Percentiles rank a stretch among this genome's conserved stretches.
phyloP scores from a whole-genome alignment of 2,113 vertebrate genomes.

The Grantiella picta region DNA sequence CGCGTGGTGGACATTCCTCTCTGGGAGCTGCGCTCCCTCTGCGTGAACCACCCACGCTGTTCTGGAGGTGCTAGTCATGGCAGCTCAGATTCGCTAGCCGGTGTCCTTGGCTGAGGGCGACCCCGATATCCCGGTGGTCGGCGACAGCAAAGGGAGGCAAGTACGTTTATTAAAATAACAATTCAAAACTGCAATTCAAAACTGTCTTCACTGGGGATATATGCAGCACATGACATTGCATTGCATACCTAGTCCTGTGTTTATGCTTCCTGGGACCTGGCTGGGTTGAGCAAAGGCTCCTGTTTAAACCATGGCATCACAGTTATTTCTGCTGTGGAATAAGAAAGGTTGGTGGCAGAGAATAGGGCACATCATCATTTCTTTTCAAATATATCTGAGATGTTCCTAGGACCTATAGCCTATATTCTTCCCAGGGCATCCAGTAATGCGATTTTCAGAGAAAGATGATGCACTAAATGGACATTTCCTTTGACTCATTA shows the following conservation, averaged over 20 bases:
- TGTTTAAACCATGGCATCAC: neutral
- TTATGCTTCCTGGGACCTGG: neutral
- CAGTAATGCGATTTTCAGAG: neutral
- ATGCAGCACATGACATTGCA: neutral
- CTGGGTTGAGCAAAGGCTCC: neutral
- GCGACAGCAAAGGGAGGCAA: neutral
- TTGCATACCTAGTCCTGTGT: neutral
- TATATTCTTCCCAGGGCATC: neutral
- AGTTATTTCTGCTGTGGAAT: neutral
- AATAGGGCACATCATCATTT: neutral
- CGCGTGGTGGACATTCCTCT: too few species aligned
- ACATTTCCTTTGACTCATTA: neutral
- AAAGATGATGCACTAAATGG: neutral
- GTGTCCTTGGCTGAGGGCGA: too few species aligned
- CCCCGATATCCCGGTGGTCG: too few species aligned
- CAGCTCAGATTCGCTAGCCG: too few species aligned
- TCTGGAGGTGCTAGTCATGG: too few species aligned
- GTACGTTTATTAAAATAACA: neutral
- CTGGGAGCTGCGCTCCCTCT: too few species aligned
- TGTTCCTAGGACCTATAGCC: neutral
- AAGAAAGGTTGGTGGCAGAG: neutral
- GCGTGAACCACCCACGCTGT: too few species aligned
- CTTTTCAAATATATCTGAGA: neutral
- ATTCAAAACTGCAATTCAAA: neutral
- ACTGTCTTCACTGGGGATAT: neutral